Conservation (phyloP, 2,113 vertebrate genomes). For the Ophthalmolycus amberensis region DNA sequence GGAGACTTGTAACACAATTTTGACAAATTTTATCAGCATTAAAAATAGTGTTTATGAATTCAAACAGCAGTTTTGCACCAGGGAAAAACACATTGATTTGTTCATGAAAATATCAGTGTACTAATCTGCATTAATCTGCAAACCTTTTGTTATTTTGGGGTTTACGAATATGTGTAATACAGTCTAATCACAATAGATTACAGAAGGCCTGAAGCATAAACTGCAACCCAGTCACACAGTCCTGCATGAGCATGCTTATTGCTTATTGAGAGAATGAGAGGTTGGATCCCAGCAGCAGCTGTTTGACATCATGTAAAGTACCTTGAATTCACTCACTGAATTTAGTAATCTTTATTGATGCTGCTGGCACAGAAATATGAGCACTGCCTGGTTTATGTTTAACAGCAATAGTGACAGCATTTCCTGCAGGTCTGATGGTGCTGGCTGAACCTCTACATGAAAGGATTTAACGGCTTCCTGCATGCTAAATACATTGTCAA, state of each 20-base stretch:
- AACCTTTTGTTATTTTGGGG: neutral
- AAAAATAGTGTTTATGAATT: neutral
- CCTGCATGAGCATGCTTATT: neutral
- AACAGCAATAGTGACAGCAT: constrained; percentile 13
- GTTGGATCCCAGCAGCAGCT: neutral
- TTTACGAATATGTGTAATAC: neutral
- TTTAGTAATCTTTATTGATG: constrained; percentile 10
- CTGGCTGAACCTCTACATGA: neutral
- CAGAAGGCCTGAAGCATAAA: neutral
- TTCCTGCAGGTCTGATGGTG: neutral
- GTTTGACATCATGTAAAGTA: neutral
- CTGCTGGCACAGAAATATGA: constrained; percentile 12
- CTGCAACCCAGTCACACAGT: neutral
- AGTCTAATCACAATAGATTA: neutral
- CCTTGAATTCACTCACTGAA: constrained; percentile 7
- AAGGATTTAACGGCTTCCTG: neutral
- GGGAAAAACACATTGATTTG: neutral
- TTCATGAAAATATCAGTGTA: neutral
- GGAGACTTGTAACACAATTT: neutral
- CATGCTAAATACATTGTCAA: neutral
- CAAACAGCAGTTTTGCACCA: neutral
- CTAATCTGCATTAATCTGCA: neutral
- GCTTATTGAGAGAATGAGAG: neutral
- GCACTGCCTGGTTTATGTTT: constrained; percentile 37
- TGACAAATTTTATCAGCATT: neutral